Evolutionary conservation across 2,888 invertebrate species (phyloP), one percentile per base, ranked within the genome.

Genomic region (Eristalis pertinax): DNA sequence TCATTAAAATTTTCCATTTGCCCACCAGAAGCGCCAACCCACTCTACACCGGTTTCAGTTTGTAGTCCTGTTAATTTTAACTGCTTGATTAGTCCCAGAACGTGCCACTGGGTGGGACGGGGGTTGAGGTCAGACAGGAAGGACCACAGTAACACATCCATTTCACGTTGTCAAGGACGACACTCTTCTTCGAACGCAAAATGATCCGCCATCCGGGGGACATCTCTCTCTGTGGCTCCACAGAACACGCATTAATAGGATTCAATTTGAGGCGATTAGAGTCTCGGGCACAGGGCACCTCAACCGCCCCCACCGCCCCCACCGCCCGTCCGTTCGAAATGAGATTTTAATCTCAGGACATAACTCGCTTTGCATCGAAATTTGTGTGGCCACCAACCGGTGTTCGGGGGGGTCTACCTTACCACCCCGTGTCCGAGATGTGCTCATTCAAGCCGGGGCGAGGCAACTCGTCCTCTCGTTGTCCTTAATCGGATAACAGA

Each of bases 271-370:
- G 84, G 76, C 84, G 84, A 80, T 87, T 87, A 87, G 75, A 83
- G 60, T 60, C 32, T 32, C 38, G 38, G 38, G 38, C 13, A 13
- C 13, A 3, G 38, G 35, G 56, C 62, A 3, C 24, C 50, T 74
- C 63, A 63, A 75, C 26, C 26, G n/a, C 26, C 26, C 26, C 26
- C 4, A 26, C 26, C 4, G 32, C 32, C 8, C 8, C 32, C 32
- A 0, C 65, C 65, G 38, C 43, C 38, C 41, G 24, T 63, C 69
- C 29, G 43, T 43, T 24, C 50, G 50, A 87, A 87, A 87, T 87
- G 87, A 79, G 87, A 84, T 87, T 87, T 87, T 87, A 87, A 87
- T 87, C 87, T 87, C 68, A 84, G 80, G 84, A 87, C 87, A 87
- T 84, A 80, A 80, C 79, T 64, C 84, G 41, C 69, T 84, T 81